phyloP scores from a whole-genome alignment of 2,888 invertebrate species.

The Macrosiphum euphorbiae region DNA sequence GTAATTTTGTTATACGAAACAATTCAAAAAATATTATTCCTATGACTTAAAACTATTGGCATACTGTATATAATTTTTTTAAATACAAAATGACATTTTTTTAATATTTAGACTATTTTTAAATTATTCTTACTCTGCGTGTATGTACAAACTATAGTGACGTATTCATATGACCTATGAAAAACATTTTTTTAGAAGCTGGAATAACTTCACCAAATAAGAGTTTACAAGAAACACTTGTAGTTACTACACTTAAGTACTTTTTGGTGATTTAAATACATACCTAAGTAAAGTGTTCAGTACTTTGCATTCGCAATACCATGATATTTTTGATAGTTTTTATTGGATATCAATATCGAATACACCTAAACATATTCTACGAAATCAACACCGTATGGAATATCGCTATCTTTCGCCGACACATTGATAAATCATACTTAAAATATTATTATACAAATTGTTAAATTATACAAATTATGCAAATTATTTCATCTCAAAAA shows the following conservation, averaged over 20 bases:
- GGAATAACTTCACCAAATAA: not conserved
- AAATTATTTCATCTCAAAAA: not conserved
- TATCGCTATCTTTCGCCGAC: not conserved
- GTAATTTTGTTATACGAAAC: not conserved
- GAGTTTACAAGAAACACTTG: not conserved
- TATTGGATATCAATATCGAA: not conserved
- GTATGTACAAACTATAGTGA: not conserved
- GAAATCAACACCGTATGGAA: not conserved
- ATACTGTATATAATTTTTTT: not conserved
- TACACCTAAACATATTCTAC: not conserved
- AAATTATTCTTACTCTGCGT: not conserved
- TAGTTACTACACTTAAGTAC: not conserved
- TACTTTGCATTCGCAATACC: not conserved
- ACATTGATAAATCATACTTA: not conserved
- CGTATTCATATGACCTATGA: not conserved
- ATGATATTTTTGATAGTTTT: not conserved
- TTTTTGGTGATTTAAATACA: conserved; percentile 12
- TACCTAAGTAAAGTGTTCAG: not conserved
- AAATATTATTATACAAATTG: not conserved
- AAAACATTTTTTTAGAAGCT: not conserved
- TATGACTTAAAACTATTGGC: not conserved
- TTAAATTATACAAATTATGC: too few species aligned
- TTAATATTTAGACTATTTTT: not conserved
- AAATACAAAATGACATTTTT: not conserved
- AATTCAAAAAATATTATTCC: not conserved